phyloP scores from a whole-genome alignment of 2,888 invertebrate species.

The Allophyes oxyacanthae region DNA sequence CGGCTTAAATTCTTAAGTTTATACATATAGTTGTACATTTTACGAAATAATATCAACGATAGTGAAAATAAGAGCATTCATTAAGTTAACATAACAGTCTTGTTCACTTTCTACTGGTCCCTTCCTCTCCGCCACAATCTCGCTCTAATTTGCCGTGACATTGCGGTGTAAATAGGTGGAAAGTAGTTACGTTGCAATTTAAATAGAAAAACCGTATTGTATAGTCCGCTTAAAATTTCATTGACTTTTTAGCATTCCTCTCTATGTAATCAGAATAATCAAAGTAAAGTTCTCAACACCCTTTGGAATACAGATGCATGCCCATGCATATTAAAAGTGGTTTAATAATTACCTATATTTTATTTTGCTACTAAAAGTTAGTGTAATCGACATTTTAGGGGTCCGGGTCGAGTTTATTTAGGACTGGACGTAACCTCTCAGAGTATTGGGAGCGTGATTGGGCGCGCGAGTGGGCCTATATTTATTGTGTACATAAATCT shows the following conservation, averaged over 20 bases:
- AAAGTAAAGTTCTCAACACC: constrained; percentile 4
- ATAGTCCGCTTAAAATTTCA: constrained; percentile 20
- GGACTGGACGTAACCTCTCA: constrained; percentile 71
- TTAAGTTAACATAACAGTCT: constrained; percentile 33
- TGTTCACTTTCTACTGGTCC: constrained; percentile 39
- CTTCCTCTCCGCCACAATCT: constrained; percentile 32
- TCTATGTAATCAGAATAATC: background rate
- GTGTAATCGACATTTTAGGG: constrained; percentile 69
- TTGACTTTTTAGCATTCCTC: constrained; percentile 14
- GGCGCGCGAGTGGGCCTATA: constrained; percentile 70
- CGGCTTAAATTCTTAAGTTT: no score
- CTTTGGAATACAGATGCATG: constrained; percentile 27
- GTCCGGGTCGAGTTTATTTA: constrained; percentile 76
- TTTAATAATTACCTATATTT: constrained; percentile 45
- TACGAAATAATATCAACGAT: constrained; percentile 5
- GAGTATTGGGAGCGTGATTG: constrained; percentile 80
- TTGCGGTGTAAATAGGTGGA: constrained; percentile 44
- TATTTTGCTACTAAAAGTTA: constrained; percentile 42
- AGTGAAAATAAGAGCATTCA: constrained; percentile 23
- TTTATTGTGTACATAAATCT: constrained; percentile 83
- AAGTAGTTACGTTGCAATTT: constrained; percentile 44
- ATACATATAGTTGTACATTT: no score
- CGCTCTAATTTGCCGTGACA: constrained; percentile 48
- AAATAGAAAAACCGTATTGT: constrained; percentile 36
- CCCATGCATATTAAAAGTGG: constrained; percentile 34